These are phyloP conservation scores for Gyps fulvus DNA, from an alignment of 2,113 vertebrate genomes.

Conservation along the genomic window DNA sequence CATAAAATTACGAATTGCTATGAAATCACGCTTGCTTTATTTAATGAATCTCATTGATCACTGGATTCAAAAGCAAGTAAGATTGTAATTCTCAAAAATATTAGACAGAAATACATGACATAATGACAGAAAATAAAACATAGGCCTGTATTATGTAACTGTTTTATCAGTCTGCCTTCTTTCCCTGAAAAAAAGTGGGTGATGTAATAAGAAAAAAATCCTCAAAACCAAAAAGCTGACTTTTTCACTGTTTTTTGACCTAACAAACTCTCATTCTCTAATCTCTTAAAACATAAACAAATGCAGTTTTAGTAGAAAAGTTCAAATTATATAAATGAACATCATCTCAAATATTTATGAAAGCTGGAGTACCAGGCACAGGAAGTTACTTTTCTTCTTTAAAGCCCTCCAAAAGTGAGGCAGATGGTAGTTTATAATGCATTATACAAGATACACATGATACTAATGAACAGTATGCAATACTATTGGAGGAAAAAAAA, in stretches of 20 bases:
- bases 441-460: background rate
- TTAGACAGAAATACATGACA: background rate
- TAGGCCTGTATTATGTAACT: background rate
- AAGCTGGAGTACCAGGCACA: background rate
- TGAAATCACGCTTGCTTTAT: background rate
- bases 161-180: background rate
- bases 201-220: background rate
- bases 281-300: background rate
- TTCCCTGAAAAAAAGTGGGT: background rate
- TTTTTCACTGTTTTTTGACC: background rate
- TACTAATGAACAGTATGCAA: background rate
- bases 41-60: background rate
- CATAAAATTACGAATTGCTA: background rate
- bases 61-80: background rate
- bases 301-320: background rate
- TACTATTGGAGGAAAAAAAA: background rate
- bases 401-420: background rate
- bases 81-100: background rate
- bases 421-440: background rate
- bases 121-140: background rate
- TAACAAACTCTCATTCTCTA: background rate
- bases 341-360: background rate
- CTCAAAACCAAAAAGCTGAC: background rate
- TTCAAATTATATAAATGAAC: background rate
- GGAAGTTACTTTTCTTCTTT: background rate